phyloP scores from a whole-genome alignment of 2,113 vertebrate genomes.

The Pyxicephalus adspersus region DNA sequence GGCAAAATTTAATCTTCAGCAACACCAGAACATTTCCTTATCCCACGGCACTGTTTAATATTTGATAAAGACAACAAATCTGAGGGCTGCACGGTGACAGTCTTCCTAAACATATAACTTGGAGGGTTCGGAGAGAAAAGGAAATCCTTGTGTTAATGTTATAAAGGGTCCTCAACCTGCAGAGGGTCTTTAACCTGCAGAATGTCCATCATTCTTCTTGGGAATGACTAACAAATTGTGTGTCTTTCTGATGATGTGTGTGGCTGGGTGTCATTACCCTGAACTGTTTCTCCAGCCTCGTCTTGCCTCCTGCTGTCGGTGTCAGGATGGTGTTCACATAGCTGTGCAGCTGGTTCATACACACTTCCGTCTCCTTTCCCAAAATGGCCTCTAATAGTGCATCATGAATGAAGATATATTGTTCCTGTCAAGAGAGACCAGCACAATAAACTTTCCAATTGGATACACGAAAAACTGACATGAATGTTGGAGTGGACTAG shows the following conservation, averaged over 20 bases:
- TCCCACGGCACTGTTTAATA: constrained; percentile 15
- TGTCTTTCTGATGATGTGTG: not conserved
- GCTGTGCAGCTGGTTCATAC: constrained; percentile 83
- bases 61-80: constrained; percentile 30
- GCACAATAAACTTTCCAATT: not conserved
- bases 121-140: not conserved
- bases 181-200: constrained; percentile 17
- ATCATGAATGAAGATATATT: constrained; percentile 95
- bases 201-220: not conserved
- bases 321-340: constrained; percentile 91
- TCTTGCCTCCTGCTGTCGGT: constrained; percentile 81
- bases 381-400: constrained; percentile 93
- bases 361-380: constrained; percentile 89
- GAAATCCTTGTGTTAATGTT: not conserved
- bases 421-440: constrained; percentile 77
- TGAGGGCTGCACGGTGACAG: not conserved
- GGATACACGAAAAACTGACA: not conserved
- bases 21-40: constrained; percentile 7
- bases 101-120: constrained; percentile 10
- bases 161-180: not conserved
- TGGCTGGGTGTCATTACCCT: constrained; percentile 73
- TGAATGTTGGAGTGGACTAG: not conserved
- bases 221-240: not conserved
- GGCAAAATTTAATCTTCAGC: not conserved
- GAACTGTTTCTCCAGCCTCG: constrained; percentile 89